Percentiles rank a stretch among this genome's conserved stretches.
These are phyloP conservation scores for Manis javanica DNA, from an alignment of 2,797 vertebrate species.

Conservation along the genomic window DNA sequence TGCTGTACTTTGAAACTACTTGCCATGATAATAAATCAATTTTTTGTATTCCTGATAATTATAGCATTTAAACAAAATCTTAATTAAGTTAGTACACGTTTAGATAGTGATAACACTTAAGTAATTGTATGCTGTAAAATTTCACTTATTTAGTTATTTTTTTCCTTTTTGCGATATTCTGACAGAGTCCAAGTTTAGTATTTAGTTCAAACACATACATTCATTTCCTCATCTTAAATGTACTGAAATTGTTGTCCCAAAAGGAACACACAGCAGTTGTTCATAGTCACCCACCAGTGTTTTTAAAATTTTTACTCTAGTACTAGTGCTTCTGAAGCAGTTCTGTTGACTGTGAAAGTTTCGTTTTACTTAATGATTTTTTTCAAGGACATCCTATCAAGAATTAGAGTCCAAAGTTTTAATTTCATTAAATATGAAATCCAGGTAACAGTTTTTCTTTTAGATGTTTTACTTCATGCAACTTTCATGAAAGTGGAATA, in stretches of 20 bases:
- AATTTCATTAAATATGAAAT: constrained; percentile 64
- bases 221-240: constrained; percentile 60
- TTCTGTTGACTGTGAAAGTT: constrained; percentile 44
- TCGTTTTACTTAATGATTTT: constrained; percentile 23
- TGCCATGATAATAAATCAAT: constrained; percentile 95
- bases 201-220: constrained; percentile 69
- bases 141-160: constrained; percentile 80
- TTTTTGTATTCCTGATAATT: constrained; percentile 94
- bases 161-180: constrained; percentile 78
- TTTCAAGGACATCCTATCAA: constrained; percentile 61
- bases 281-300: constrained; percentile 3
- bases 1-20: constrained; percentile 89
- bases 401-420: constrained; percentile 45
- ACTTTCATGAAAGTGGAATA: constrained; percentile 36
- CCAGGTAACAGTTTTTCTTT: constrained; percentile 59
- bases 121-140: constrained; percentile 90
- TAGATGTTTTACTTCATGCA: constrained; percentile 59
- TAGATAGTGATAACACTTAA: constrained; percentile 94
- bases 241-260: constrained; percentile 63
- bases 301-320: constrained; percentile 48
- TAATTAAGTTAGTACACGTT: constrained; percentile 96
- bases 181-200: constrained; percentile 76
- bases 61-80: constrained; percentile 94
- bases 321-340: constrained; percentile 52
- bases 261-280: constrained; percentile 48